Base-by-base conservation (phyloP, 37 sponge, comb jelly and placozoan species). In the Oopsacas minuta region DNA sequence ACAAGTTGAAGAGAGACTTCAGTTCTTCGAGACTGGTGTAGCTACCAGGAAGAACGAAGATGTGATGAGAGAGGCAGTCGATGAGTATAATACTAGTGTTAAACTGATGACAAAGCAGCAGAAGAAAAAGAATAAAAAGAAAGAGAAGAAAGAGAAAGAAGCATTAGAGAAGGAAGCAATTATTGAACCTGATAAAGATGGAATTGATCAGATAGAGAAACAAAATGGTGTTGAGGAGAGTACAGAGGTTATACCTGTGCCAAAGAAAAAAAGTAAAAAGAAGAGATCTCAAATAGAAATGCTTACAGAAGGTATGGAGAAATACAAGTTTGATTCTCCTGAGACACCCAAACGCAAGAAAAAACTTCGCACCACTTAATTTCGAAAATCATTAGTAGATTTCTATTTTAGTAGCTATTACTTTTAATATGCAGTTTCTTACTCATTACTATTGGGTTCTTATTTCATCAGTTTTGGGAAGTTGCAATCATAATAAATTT, bases 1-100 rank as follows among this genome's bases (percentile, higher is more conserved):
- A 0, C 99, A 99, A 83, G 94, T 99, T 0, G 99, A 99, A 53
- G 99, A 99, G 82, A 82, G 99, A 28, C 89, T 99, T 0, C 37
- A 86, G 35, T 99, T 99, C 86, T 99, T 92, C 85, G 99, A 99
- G 52, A 93, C 92, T 1, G 99, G 99, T 5, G 87, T 83, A 10
- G 42, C 89, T 81, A 96, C 99, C 1, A 86, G 92, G 39, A 93
- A 92, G 81, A 99, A 99, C 81, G 84, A 91, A 36, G 94, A 92
- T 36, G 99, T 99, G 17, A 99, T 99, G 99, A 86, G 90, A 86
- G 96, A 92, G 49, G 97, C 95, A 17, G 85, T 94, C 0, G 84
- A 81, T 17, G 92, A 93, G 49, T 52, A 89, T 1, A 84, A 89
- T 38, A 52, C 5, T 36, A 82, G 39, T 39, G 83, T 69, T 5